Evolutionary conservation across 2,113 vertebrate genomes (phyloP).

Genomic region (Clarias batrachus): DNA sequence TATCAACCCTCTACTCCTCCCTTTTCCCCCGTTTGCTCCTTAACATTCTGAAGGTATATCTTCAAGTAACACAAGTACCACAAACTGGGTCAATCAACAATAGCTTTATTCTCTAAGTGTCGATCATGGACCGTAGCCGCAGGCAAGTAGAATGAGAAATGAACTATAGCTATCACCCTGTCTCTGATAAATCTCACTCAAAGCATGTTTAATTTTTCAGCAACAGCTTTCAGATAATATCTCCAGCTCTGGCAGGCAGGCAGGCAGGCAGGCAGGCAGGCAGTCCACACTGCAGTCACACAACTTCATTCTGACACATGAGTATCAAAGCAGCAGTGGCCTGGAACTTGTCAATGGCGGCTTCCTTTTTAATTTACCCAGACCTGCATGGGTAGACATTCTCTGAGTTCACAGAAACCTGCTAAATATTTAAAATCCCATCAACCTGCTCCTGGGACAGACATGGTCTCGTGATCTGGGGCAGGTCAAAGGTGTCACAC

Average conservation of each 20-base stretch:
- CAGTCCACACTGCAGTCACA: conserved; percentile 10
- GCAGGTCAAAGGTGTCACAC: conserved; percentile 55
- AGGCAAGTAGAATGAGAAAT: not conserved
- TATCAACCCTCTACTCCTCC: not conserved
- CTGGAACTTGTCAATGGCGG: conserved; percentile 1
- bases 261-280: conserved; percentile 1
- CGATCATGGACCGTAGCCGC: conserved; percentile 11
- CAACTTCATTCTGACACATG: conserved; percentile 9
- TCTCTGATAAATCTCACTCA: conserved; percentile 25
- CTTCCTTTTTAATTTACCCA: conserved; percentile 67
- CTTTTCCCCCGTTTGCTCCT: not conserved
- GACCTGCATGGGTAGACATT: conserved; percentile 62
- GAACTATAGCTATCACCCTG: not conserved
- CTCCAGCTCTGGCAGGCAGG: not conserved
- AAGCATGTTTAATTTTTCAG: conserved; percentile 36
- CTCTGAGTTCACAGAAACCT: conserved; percentile 56
- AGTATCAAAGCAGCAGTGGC: conserved; percentile 17
- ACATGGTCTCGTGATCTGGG: conserved; percentile 38
- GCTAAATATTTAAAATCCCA: conserved; percentile 73
- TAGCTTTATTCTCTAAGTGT: conserved; percentile 35
- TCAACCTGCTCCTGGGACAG: conserved; percentile 57
- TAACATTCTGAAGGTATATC: not conserved
- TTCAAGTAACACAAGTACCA: conserved; percentile 34
- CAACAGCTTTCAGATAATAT: conserved; percentile 26
- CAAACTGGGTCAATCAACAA: conserved; percentile 35